Base-by-base conservation (phyloP, 1,140 invertebrate species). In the Chrysomallon squamiferum region DNA sequence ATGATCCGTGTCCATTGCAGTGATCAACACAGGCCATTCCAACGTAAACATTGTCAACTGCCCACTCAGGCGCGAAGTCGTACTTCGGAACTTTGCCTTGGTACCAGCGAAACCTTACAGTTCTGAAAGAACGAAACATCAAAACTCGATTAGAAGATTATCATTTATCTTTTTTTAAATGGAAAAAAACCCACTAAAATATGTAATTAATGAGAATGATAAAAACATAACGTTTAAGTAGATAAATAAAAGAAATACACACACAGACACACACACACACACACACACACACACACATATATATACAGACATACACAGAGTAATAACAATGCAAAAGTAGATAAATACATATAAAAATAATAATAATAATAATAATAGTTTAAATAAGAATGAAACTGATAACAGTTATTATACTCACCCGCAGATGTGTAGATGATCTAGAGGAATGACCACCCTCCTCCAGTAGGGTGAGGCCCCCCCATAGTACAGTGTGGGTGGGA, bases 41-140 rank as follows among this genome's bases (percentile, higher is more conserved):
- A 62, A 88, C 81, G 71, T 86, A 87, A 20, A 87, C 75, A 68
- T 86, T 87, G 66, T 87, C 86, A 25, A 88, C 68, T 11, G 85
- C 84, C 87, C 87, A 88, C 35, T 78, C 76, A 29, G 84, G 79
- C 9, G 79, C 80, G 66, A 75, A 80, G 54, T 84, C 77, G 35
- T 76, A 59, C 1, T 76, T 66, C 22, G 80, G 79, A 33, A 82
- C 75, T 62, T 75, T 73, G 2, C 84, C 86, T 67, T 88, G 86
- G 45, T 82, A 82, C 87, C 87, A 88, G 30, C 86, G 76, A 68
- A 88, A 88, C 58, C 87, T 74, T 22, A 83, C 60, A 22, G 78
- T 69, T 54, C 78, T 80, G 52, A 15, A 54, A 67, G 52, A 47
- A n/a, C n/a, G n/a, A n/a, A n/a, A n/a, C n/a, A n/a, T n/a, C n/a